Conservation (phyloP, 2,113 vertebrate genomes). For the Oxyruncus cristatus region DNA sequence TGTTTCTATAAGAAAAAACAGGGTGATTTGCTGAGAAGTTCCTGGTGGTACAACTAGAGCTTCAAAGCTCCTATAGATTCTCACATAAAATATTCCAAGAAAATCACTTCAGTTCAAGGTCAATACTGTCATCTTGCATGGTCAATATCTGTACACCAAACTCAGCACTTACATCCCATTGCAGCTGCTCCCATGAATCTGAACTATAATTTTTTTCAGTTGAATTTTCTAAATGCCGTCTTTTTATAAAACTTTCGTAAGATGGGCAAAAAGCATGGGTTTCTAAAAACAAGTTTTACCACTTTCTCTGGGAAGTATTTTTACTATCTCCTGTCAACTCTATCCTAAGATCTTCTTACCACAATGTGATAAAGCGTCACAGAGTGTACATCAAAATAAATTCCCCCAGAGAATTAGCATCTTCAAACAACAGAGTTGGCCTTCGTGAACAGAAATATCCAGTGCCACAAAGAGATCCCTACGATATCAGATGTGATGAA, state of each 20-base stretch:
- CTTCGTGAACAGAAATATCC: not conserved
- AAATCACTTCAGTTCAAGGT: not conserved
- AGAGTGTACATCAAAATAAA: not conserved
- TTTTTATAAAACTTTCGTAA: not conserved
- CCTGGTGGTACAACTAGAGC: not conserved
- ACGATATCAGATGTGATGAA: not conserved
- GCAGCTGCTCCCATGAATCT: not conserved
- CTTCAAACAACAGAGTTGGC: not conserved
- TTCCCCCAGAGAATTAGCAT: not conserved
- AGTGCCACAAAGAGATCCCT: not conserved
- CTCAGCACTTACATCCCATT: not conserved
- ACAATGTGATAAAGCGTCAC: not conserved
- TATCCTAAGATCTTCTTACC: not conserved
- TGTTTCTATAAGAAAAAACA: not conserved
- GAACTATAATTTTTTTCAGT: not conserved
- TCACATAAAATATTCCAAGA: not conserved
- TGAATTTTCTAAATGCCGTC: not conserved
- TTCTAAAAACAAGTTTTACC: not conserved
- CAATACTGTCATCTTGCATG: not conserved
- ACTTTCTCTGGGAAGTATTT: not conserved
- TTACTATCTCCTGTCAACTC: not conserved
- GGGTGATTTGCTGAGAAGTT: not conserved
- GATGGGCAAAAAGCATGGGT: not conserved
- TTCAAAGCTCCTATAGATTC: not conserved
- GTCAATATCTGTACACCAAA: not conserved